phyloP scores from a whole-genome alignment of 2,113 vertebrate genomes.

The Passer montanus region DNA sequence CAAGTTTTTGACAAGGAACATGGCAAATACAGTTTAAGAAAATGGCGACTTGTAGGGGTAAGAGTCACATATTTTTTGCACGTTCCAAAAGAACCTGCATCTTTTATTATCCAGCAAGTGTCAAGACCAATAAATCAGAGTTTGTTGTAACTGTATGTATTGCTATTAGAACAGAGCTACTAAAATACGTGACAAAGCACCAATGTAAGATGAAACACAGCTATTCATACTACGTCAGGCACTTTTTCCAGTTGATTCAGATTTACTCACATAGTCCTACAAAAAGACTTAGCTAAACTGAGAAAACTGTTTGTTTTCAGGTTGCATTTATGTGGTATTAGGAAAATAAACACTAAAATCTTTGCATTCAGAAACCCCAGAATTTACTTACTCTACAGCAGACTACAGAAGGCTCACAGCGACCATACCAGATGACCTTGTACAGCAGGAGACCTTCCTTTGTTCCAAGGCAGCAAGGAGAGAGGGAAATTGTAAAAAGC shows the following conservation, averaged over 20 bases:
- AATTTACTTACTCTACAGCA: neutral
- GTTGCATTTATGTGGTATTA: neutral
- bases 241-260: neutral
- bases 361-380: neutral
- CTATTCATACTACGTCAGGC: neutral
- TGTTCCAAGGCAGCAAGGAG: neutral
- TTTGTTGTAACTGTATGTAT: neutral
- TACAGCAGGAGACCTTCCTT: neutral
- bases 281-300: neutral
- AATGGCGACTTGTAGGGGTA: neutral
- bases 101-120: neutral
- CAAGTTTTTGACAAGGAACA: neutral
- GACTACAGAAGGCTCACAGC: neutral
- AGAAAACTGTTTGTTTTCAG: neutral
- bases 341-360: neutral
- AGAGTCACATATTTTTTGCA: neutral
- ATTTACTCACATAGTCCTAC: neutral
- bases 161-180: neutral
- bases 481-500: neutral
- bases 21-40: neutral
- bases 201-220: neutral
- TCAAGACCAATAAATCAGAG: neutral
- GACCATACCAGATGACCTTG: accelerated
- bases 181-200: neutral
- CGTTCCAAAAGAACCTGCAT: neutral